Percentiles rank a stretch among this genome's conserved stretches.
Conservation (phyloP, 1,140 invertebrate species). For the Bombyx mandarina region DNA sequence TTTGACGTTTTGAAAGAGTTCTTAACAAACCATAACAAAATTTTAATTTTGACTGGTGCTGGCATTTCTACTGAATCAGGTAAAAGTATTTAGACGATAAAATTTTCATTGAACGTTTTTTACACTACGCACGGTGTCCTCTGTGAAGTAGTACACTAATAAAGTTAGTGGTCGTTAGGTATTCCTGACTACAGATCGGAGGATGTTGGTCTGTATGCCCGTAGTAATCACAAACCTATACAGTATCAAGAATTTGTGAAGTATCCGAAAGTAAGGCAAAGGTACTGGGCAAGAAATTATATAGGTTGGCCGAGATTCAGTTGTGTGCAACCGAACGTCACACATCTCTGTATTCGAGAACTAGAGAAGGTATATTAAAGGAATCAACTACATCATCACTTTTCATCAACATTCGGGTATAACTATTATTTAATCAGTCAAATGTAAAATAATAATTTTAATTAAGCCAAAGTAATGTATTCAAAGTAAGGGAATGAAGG, state of each 20-base stretch:
- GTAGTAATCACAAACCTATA: conserved; percentile 85
- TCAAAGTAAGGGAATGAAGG: too few species aligned
- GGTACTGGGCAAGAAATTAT: conserved; percentile 97
- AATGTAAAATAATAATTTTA: too few species aligned
- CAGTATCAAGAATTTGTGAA: conserved; percentile 89
- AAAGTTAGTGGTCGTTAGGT: conserved; percentile 70
- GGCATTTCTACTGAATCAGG: conserved; percentile 95
- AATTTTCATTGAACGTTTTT: conserved; percentile 3
- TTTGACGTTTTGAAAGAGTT: conserved; percentile 77
- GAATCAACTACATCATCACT: too few species aligned
- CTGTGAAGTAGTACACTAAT: background rate
- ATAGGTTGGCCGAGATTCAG: conserved; percentile 91
- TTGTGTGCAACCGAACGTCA: conserved; percentile 75
- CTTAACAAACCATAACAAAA: conserved; percentile 72
- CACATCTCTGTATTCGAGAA: conserved; percentile 75
- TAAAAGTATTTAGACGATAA: conserved; percentile 24
- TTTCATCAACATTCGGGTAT: too few species aligned
- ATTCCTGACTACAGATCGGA: conserved; percentile 96
- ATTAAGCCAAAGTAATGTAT: too few species aligned
- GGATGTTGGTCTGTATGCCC: conserved; percentile 92
- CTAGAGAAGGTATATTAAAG: conserved; percentile 71
- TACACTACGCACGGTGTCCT: conserved; percentile 3
- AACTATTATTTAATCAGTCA: too few species aligned
- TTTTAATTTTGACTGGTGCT: conserved; percentile 90
- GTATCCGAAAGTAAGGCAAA: conserved; percentile 76